Conservation (phyloP, 2,797 vertebrate genomes). For the Sparus aurata region DNA sequence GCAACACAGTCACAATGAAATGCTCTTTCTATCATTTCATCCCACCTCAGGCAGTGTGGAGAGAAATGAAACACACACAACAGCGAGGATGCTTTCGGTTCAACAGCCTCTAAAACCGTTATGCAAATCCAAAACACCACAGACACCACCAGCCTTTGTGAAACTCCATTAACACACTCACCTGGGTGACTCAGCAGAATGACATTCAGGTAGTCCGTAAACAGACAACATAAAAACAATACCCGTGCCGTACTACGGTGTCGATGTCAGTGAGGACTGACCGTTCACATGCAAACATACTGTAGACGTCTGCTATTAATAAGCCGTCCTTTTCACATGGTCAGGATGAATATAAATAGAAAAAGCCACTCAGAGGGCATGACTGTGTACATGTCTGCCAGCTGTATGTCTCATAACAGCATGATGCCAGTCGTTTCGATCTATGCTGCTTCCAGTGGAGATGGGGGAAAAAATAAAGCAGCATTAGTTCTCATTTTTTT, state of each 20-base stretch:
- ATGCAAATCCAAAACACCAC: background rate
- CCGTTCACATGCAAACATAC: conserved; percentile 38
- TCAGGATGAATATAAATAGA: conserved; percentile 68
- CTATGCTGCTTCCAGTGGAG: conserved; percentile 11
- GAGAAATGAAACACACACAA: conserved; percentile 26
- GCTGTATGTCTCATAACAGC: conserved; percentile 18
- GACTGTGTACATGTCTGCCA: conserved; percentile 41
- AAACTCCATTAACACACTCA: conserved; percentile 44
- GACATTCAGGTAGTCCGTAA: conserved; percentile 23
- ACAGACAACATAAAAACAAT: conserved; percentile 24
- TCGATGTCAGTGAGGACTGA: conserved; percentile 41
- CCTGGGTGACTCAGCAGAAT: conserved; percentile 37
- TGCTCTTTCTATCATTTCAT: conserved; percentile 32
- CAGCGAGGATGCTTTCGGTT: conserved; percentile 1
- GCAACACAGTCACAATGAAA: conserved; percentile 58
- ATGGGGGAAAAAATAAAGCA: conserved; percentile 29
- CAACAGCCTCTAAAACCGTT: conserved; percentile 1
- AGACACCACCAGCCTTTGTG: background rate
- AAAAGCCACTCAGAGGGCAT: conserved; percentile 49
- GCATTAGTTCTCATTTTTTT: conserved; percentile 7
- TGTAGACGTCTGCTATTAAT: conserved; percentile 65
- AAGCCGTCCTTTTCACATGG: conserved; percentile 63
- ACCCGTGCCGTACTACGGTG: conserved; percentile 1
- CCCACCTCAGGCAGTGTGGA: conserved; percentile 1
- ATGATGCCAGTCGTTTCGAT: conserved; percentile 35